Conservation (phyloP, 2,113 vertebrate species). For the Plestiodon gilberti region DNA sequence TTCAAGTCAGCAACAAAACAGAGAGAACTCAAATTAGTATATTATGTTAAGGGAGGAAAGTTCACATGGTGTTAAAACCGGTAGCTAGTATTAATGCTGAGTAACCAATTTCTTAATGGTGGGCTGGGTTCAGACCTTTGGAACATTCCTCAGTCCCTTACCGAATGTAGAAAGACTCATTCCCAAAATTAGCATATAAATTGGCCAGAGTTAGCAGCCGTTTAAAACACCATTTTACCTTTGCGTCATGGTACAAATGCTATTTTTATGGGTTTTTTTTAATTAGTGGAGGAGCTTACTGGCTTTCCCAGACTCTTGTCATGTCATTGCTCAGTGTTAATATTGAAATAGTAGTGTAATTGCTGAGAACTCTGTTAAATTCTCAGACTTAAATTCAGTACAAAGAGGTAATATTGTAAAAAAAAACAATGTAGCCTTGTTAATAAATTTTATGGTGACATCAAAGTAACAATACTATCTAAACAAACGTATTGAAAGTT, state of each 20-base stretch:
- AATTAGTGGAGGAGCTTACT: background rate
- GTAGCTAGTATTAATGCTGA: slow-evolving; percentile 49
- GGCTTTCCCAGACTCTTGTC: background rate
- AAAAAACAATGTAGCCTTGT: background rate
- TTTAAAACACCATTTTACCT: slow-evolving; percentile 33
- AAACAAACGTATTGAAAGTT: background rate
- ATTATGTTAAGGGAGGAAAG: slow-evolving; percentile 44
- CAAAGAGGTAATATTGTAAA: slow-evolving; percentile 7
- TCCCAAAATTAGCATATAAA: slow-evolving; percentile 78
- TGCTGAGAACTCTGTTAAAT: slow-evolving; percentile 28
- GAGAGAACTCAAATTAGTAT: slow-evolving; percentile 63
- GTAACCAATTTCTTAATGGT: slow-evolving; percentile 62
- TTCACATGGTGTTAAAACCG: slow-evolving; percentile 57
- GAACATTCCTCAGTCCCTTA: slow-evolving; percentile 77
- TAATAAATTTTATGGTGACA: background rate
- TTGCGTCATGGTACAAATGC: slow-evolving; percentile 47
- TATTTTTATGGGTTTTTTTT: background rate
- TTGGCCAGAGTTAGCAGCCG: slow-evolving; percentile 68
- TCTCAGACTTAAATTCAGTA: slow-evolving; percentile 22
- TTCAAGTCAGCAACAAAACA: slow-evolving; percentile 71
- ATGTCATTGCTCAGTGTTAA: background rate
- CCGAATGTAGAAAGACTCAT: slow-evolving; percentile 70
- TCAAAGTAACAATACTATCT: background rate
- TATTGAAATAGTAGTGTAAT: slow-evolving; percentile 18
- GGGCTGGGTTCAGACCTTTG: slow-evolving; percentile 74